Conservation (phyloP, 2,888 invertebrate species). For the Synergus japonicus region DNA sequence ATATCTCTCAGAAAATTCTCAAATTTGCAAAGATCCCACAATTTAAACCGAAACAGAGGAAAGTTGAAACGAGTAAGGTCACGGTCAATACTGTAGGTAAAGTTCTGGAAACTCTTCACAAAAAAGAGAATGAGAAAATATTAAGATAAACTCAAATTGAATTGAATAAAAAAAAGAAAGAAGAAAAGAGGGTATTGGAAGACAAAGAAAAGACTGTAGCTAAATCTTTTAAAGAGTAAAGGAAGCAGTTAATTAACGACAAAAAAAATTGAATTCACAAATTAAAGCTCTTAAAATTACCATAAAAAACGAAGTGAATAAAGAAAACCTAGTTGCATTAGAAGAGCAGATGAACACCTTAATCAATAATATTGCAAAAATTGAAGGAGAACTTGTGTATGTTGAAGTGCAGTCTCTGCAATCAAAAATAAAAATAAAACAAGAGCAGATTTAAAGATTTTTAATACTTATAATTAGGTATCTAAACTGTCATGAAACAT, state of each 20-base stretch:
- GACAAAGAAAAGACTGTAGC: conserved; percentile 7
- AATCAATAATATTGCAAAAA: too few relatives aligned
- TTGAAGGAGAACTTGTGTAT: too few relatives aligned
- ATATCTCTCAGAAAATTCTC: conserved; percentile 3
- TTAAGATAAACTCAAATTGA: conserved; percentile 15
- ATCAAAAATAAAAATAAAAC: conserved; percentile 25
- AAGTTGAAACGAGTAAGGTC: conserved; percentile 3
- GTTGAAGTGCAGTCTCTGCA: not conserved
- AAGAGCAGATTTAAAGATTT: not conserved
- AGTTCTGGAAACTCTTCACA: conserved; percentile 9
- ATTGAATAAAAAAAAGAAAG: conserved; percentile 16
- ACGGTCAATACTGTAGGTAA: conserved; percentile 21
- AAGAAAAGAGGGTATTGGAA: not conserved
- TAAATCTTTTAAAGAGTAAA: not conserved
- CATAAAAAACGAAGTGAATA: too few relatives aligned
- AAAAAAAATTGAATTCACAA: too few relatives aligned
- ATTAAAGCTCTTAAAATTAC: too few relatives aligned
- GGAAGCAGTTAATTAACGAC: not conserved
- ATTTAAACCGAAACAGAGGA: conserved; percentile 20
- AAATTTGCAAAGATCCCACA: not conserved
- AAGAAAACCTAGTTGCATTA: too few relatives aligned
- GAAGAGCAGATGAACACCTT: too few relatives aligned
- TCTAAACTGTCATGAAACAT: too few relatives aligned
- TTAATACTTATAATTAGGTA: not conserved
- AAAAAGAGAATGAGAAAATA: conserved; percentile 22